These are phyloP conservation scores for Punctoribates punctum DNA, from an alignment of 2,888 invertebrate genomes.

Conservation along the genomic window DNA sequence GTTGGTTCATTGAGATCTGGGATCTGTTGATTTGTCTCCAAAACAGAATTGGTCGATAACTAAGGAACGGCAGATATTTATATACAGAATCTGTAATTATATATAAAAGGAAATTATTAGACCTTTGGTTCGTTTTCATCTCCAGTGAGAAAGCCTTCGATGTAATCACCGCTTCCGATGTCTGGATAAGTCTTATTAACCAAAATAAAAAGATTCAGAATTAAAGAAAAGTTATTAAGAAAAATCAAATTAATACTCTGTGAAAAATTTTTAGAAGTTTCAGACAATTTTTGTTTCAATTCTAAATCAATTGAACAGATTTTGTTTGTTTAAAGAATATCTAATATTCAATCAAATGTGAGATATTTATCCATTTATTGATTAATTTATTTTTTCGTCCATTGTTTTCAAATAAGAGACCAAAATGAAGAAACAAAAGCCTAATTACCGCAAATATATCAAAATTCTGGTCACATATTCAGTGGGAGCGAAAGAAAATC, in stretches of 20 bases:
- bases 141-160: not conserved
- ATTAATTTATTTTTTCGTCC: not conserved
- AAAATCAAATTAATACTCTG: no score
- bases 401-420: not conserved
- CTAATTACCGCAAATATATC: not conserved
- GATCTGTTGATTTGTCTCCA: not conserved
- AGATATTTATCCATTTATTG: not conserved
- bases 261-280: no score
- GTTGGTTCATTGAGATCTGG: not conserved
- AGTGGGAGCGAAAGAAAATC: slow-evolving; percentile 12
- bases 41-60: not conserved
- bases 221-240: no score
- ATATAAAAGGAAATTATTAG: not conserved
- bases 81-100: no score
- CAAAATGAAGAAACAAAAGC: not conserved
- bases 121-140: slow-evolving; percentile 16
- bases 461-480: slow-evolving; percentile 31
- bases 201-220: not conserved
- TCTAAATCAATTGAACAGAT: no score
- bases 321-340: no score
- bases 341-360: no score
- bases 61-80: not conserved
- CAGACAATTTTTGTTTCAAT: no score
- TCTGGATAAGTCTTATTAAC: not conserved
- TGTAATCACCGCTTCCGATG: slow-evolving; percentile 18